Conservation (phyloP, 2,113 vertebrate genomes). For the Hippocampus abdominalis region DNA sequence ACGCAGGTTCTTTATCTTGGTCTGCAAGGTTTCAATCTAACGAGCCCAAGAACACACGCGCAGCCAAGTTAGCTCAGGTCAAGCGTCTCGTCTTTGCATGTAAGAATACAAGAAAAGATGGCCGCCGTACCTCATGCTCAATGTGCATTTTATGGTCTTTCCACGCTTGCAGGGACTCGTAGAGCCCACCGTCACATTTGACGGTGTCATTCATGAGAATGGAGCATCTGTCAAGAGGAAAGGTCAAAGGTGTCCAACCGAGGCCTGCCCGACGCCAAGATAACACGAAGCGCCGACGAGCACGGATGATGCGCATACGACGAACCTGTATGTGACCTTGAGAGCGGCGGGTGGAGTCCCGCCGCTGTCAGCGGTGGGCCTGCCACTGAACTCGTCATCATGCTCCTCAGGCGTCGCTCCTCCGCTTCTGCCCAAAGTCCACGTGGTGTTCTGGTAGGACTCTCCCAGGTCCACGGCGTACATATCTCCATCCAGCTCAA, state of each 20-base stretch:
- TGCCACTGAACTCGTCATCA: slow-evolving; percentile 82
- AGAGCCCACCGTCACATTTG: slow-evolving; percentile 89
- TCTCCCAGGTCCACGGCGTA: slow-evolving; percentile 76
- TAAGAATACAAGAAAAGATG: neutral
- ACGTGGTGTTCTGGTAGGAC: slow-evolving; percentile 75
- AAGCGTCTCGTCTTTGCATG: neutral
- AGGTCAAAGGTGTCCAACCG: neutral
- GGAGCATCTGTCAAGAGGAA: slow-evolving; percentile 77
- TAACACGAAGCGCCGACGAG: slow-evolving; percentile 14
- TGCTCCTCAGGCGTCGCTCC: slow-evolving; percentile 66
- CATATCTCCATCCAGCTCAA: slow-evolving; percentile 74
- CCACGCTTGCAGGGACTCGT: slow-evolving; percentile 93
- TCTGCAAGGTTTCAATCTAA: slow-evolving; percentile 95
- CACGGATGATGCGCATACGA: neutral
- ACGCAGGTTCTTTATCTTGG: slow-evolving; percentile 93
- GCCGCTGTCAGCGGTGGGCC: slow-evolving; percentile 61
- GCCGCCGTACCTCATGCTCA: slow-evolving; percentile 84
- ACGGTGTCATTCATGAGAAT: slow-evolving; percentile 93
- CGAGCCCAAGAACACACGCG: slow-evolving; percentile 1
- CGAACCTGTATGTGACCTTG: slow-evolving; percentile 91
- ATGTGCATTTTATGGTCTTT: slow-evolving; percentile 96
- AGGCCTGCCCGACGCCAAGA: neutral
- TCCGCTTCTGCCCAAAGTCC: slow-evolving; percentile 47
- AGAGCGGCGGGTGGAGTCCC: slow-evolving; percentile 76
- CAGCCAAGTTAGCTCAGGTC: neutral